These are phyloP conservation scores for Neoaliturus tenellus DNA, from an alignment of 2,888 invertebrate species.

Conservation along the genomic window DNA sequence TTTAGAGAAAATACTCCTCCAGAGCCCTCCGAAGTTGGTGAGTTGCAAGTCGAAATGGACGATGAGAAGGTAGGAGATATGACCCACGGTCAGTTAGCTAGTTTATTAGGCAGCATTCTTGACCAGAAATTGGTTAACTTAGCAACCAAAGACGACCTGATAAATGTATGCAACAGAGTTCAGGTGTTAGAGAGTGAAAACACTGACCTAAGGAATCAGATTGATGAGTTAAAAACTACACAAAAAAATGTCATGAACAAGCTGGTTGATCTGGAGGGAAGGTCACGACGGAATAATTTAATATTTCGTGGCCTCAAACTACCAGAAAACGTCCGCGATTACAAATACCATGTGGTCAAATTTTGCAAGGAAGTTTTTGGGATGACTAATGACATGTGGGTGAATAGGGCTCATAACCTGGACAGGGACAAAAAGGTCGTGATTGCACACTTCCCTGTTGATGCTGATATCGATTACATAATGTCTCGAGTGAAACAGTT, in stretches of 20 bases:
- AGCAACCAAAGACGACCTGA: constrained; percentile 11
- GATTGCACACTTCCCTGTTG: neutral
- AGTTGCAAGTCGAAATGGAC: neutral
- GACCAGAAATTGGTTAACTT: neutral
- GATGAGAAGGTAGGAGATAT: neutral
- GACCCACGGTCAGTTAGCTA: neutral
- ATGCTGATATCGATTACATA: neutral
- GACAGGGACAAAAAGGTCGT: neutral
- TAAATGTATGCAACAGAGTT: neutral
- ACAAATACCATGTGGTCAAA: neutral
- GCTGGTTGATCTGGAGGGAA: constrained; percentile 10
- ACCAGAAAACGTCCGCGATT: neutral
- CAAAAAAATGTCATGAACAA: neutral
- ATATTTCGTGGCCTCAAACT: neutral
- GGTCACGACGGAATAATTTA: neutral
- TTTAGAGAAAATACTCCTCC: neutral
- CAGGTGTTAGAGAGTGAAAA: neutral
- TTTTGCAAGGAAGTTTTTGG: neutral
- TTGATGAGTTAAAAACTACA: neutral
- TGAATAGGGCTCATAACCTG: neutral
- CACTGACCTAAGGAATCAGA: neutral
- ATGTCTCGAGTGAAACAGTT: neutral
- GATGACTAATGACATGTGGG: neutral
- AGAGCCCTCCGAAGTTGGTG: neutral
- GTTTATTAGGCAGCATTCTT: neutral